Percentiles rank a stretch among this genome's conserved stretches.
phyloP scores from a whole-genome alignment of 2,113 vertebrate genomes.

The Camelus bactrianus region DNA sequence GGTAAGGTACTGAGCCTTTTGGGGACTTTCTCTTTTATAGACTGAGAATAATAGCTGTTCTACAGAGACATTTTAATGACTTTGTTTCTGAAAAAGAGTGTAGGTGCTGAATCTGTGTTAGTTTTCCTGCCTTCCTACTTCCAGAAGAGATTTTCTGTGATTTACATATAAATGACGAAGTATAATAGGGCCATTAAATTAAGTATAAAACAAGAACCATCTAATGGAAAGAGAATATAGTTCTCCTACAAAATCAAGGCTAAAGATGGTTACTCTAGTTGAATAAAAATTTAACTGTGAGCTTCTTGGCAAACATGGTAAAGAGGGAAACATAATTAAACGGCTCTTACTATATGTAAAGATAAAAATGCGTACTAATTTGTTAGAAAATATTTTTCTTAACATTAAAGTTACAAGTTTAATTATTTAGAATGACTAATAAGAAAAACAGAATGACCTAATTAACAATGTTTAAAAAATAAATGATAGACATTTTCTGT shows the following conservation, averaged over 20 bases:
- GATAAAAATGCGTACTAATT: neutral
- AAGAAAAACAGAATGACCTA: neutral
- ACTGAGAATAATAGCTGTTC: conserved; percentile 52
- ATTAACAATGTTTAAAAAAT: neutral
- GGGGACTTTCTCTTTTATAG: conserved; percentile 23
- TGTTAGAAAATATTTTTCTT: neutral
- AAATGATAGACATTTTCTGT: neutral
- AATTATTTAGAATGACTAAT: neutral
- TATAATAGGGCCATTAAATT: conserved; percentile 67
- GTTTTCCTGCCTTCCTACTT: conserved; percentile 41
- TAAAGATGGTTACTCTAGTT: conserved; percentile 45
- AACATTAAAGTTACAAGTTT: neutral
- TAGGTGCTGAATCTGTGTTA: conserved; percentile 54
- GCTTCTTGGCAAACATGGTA: conserved; percentile 2
- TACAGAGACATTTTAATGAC: conserved; percentile 49
- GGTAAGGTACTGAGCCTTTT: neutral
- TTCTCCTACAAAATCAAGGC: conserved; percentile 54
- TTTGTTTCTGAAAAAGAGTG: conserved; percentile 56
- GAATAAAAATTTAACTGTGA: conserved; percentile 46
- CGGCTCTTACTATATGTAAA: neutral
- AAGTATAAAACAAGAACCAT: conserved; percentile 52
- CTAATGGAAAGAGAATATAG: conserved; percentile 56
- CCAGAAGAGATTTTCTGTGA: conserved; percentile 53
- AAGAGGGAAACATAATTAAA: neutral
- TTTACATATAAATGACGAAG: conserved; percentile 76